Evolutionary conservation across 1,140 invertebrate species (phyloP).

Genomic region (Euwallacea fornicatus): DNA sequence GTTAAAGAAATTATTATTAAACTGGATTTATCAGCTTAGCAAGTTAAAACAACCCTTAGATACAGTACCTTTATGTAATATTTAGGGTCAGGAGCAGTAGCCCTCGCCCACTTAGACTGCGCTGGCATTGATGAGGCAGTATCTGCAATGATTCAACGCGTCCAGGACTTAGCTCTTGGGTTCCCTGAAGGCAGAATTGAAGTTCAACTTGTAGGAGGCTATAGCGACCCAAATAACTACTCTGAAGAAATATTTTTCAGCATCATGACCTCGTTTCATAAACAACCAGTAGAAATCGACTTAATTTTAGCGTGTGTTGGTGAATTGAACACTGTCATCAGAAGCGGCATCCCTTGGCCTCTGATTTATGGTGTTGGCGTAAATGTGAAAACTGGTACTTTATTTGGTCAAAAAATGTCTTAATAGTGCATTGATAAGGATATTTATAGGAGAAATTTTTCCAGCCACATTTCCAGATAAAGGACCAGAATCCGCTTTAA

Average conservation of each 20-base stretch:
- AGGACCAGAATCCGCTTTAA: slow-evolving; percentile 83
- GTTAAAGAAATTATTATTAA: neutral
- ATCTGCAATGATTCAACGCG: slow-evolving; percentile 73
- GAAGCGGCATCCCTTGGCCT: slow-evolving; percentile 81
- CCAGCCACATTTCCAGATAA: slow-evolving; percentile 91
- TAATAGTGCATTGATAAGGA: neutral
- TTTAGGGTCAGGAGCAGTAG: slow-evolving; percentile 77
- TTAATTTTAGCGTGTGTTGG: slow-evolving; percentile 86
- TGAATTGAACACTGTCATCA: slow-evolving; percentile 81
- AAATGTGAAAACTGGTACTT: slow-evolving; percentile 77
- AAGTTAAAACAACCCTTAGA: neutral
- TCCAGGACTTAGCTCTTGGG: slow-evolving; percentile 80
- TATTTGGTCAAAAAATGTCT: slow-evolving; percentile 2
- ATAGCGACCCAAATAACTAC: slow-evolving; percentile 76
- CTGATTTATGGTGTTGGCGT: slow-evolving; percentile 89
- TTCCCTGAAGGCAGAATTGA: slow-evolving; percentile 86
- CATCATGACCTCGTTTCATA: slow-evolving; percentile 84
- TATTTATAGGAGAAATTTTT: slow-evolving; percentile 77
- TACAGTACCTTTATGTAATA: neutral
- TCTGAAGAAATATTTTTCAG: slow-evolving; percentile 87
- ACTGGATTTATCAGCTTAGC: too few relatives aligned
- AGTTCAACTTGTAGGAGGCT: slow-evolving; percentile 87
- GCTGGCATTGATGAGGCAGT: slow-evolving; percentile 77
- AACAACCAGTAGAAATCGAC: slow-evolving; percentile 83
- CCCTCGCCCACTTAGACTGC: slow-evolving; percentile 87